Conservation (phyloP, 2,888 invertebrate genomes). For the Lasioglossum lativentre region DNA sequence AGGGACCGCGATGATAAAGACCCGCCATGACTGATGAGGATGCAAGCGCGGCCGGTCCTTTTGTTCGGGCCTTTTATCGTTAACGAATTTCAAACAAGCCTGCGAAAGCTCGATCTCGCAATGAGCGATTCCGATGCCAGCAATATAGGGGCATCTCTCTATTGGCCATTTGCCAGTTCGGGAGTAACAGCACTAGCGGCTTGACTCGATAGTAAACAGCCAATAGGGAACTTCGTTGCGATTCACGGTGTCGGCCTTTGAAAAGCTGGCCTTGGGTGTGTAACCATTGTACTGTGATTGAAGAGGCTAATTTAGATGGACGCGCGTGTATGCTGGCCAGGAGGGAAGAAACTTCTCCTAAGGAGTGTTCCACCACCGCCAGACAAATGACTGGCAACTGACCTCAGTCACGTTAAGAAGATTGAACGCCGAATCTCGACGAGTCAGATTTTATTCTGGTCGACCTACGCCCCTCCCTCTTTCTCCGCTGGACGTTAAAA, state of each 20-base stretch:
- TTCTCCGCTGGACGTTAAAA: constrained; percentile 40
- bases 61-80: constrained; percentile 60
- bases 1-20: constrained; percentile 36
- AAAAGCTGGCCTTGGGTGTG: constrained; percentile 64
- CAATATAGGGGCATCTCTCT: constrained; percentile 53
- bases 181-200: constrained; percentile 42
- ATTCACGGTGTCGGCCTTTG: constrained; percentile 65
- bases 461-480: constrained; percentile 2
- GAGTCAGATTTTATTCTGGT: constrained; percentile 47
- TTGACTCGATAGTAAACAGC: constrained; percentile 67
- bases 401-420: constrained; percentile 66
- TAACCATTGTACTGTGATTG: constrained; percentile 71
- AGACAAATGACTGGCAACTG: constrained; percentile 70
- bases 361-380: constrained; percentile 58
- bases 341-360: constrained; percentile 55
- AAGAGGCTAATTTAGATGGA: constrained; percentile 72
- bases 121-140: constrained; percentile 63
- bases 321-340: constrained; percentile 58
- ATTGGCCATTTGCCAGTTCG: constrained; percentile 69
- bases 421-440: constrained; percentile 66
- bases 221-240: constrained; percentile 66
- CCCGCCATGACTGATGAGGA: constrained; percentile 54
- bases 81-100: constrained; percentile 68
- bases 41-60: constrained; percentile 46
- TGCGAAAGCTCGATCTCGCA: constrained; percentile 57